These are phyloP conservation scores for Zophobas morio DNA, from an alignment of 1,140 invertebrate genomes.

Conservation along the genomic window DNA sequence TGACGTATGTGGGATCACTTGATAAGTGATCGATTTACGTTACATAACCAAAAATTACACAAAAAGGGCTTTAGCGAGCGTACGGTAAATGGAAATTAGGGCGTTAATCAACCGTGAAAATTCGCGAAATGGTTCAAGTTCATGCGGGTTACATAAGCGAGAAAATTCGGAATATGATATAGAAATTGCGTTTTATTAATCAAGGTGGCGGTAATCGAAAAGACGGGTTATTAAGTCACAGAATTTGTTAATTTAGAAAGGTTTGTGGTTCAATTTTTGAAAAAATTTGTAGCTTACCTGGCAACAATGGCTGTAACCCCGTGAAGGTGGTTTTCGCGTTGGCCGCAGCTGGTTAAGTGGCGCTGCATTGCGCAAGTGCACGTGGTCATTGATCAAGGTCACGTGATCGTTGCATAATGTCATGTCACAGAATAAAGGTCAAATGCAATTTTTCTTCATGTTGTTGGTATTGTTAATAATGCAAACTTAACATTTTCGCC, in stretches of 20 bases:
- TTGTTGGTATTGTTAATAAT: too few species aligned
- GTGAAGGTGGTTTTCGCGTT: conserved; percentile 16
- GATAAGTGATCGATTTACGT: conserved; percentile 18
- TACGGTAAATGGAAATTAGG: background rate
- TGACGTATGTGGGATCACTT: conserved; percentile 30
- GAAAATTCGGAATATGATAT: background rate
- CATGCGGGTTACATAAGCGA: conserved; percentile 7
- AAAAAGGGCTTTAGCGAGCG: background rate
- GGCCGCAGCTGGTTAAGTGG: conserved; percentile 10
- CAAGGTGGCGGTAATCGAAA: background rate
- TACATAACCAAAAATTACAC: conserved; percentile 17
- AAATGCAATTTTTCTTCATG: too few species aligned
- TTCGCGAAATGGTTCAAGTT: background rate
- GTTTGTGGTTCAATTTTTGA: background rate
- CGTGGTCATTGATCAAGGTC: conserved; percentile 35
- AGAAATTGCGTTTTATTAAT: background rate
- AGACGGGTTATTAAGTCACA: background rate
- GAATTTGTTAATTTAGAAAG: background rate
- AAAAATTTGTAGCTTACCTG: conserved; percentile 8
- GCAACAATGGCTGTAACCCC: conserved; percentile 28
- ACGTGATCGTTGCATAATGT: conserved; percentile 28
- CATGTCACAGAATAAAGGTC: background rate
- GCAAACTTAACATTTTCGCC: too few species aligned
- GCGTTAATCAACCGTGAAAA: background rate
- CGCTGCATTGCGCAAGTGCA: conserved; percentile 34